Evolutionary conservation across 2,888 invertebrate genomes (phyloP), one percentile per base, ranked within the genome.

Genomic region (Caenorhabditis panamensis): DNA sequence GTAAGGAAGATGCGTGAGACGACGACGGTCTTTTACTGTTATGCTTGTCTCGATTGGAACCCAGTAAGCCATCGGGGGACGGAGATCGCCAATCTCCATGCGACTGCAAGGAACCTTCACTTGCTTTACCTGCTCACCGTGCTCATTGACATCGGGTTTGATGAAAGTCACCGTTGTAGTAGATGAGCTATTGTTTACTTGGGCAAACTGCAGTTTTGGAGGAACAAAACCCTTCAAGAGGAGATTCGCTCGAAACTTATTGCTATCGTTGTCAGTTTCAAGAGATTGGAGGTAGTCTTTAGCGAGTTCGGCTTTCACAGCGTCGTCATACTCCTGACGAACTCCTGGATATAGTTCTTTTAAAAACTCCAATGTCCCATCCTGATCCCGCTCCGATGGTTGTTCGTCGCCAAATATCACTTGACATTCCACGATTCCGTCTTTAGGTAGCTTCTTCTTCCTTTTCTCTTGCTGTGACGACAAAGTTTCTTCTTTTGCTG

Each of bases 1-100:
- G 91, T 98, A 99, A 0, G 98, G 99, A 91, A 99, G 97, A 92
- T 99, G 99, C 92, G 97, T 97, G 11, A 99, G 93, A 20, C 97
- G 96, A 0, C 96, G 96, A 92, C 98, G 97, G 92, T 99, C 98
- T 91, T 98, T 97, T 0, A 97, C 93, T 93, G 93, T 36, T 28
- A 86, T 31, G 36, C 26, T 67, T 6, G 44, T n/a, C 54, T 80
- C 71, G 3, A 71, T 51, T 6, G 56, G 58, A 6, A 62, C 36
- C 64, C 62, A 80, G 41, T 71, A 69, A 8, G 26, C 16, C 80
- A 80, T 47, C 1, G 5, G 3, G 11, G 61, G 61, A n/a, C 5
- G 2, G 8, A 44, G 6, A 16, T 62, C 71, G 11, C 62, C 71
- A 4, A 61, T 16, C 22, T 49, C 59, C 6, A 53, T 53, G 1